phyloP scores from a whole-genome alignment of 2,888 invertebrate genomes.

The Scelioninae gen. 2 region DNA sequence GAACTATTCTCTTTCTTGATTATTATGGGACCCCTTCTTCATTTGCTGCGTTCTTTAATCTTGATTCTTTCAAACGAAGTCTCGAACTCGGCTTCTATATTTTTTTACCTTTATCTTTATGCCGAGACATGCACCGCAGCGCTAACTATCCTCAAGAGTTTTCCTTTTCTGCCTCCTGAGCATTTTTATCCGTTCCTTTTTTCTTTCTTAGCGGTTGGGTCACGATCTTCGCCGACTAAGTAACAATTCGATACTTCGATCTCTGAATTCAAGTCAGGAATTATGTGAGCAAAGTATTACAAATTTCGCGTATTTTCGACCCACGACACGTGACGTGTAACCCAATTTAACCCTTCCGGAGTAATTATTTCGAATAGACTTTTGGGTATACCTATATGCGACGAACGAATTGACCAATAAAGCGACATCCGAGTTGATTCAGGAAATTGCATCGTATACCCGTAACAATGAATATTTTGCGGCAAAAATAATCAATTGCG shows the following conservation, averaged over 20 bases:
- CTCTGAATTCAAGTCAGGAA: slow-evolving; percentile 52
- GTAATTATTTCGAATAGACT: slow-evolving; percentile 14
- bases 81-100: slow-evolving; percentile 47
- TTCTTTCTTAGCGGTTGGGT: slow-evolving; percentile 45
- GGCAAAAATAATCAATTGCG: no score
- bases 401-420: no score
- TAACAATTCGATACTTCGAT: slow-evolving; percentile 55
- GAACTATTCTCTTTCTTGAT: slow-evolving; percentile 43
- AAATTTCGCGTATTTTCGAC: slow-evolving; percentile 37
- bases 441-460: no score
- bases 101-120: slow-evolving; percentile 58
- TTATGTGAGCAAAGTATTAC: slow-evolving; percentile 48
- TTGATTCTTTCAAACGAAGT: slow-evolving; percentile 48
- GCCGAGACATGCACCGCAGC: slow-evolving; percentile 62
- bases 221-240: slow-evolving; percentile 49
- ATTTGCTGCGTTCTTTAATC: slow-evolving; percentile 47
- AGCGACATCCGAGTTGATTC: no score
- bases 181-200: slow-evolving; percentile 58
- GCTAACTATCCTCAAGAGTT: slow-evolving; percentile 62
- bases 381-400: neutral
- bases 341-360: slow-evolving; percentile 6
- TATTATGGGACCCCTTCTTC: slow-evolving; percentile 38
- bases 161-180: slow-evolving; percentile 59
- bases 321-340: slow-evolving; percentile 39
- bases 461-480: no score